A percentile compares a stretch with the other conserved stretches of the same genome.
Conservation (phyloP, 2,888 invertebrate species). For the Epirrita christyi region DNA sequence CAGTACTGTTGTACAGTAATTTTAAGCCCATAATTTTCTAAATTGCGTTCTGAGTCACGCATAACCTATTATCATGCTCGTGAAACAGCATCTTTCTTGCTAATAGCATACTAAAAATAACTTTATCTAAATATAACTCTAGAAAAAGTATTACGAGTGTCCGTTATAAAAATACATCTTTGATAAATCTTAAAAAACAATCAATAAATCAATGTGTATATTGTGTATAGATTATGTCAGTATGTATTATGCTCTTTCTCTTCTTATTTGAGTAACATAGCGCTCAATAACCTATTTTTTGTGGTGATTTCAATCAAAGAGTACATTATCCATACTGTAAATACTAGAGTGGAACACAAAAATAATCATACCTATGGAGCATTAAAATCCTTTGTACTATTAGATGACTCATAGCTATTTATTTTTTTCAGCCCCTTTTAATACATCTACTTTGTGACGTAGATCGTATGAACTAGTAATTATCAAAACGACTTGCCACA, state of each 20-base stretch:
- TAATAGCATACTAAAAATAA: not conserved
- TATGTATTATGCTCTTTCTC: not conserved
- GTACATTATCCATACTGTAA: no score
- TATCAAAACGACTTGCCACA: slow-evolving; percentile 22
- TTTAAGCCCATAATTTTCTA: slow-evolving; percentile 24
- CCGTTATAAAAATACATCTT: no score
- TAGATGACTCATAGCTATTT: slow-evolving; percentile 5
- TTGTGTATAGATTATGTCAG: no score
- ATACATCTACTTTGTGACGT: slow-evolving; percentile 9
- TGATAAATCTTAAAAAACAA: not conserved
- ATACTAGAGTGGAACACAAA: no score
- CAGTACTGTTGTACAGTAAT: not conserved
- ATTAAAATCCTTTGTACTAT: not conserved
- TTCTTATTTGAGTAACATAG: not conserved
- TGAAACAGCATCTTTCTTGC: slow-evolving; percentile 5
- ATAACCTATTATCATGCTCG: slow-evolving; percentile 17
- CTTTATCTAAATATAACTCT: not conserved
- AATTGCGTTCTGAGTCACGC: slow-evolving; percentile 25
- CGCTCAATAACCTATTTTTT: not conserved
- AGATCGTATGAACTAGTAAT: slow-evolving; percentile 8
- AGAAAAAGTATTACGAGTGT: not conserved
- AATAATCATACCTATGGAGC: no score
- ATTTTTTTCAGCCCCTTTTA: not conserved
- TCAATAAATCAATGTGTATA: no score
- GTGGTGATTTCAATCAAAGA: not conserved